Evolutionary conservation across 2,797 vertebrate genomes (phyloP), one percentile per base, ranked within the genome.

Genomic region (Coreius guichenoti): DNA sequence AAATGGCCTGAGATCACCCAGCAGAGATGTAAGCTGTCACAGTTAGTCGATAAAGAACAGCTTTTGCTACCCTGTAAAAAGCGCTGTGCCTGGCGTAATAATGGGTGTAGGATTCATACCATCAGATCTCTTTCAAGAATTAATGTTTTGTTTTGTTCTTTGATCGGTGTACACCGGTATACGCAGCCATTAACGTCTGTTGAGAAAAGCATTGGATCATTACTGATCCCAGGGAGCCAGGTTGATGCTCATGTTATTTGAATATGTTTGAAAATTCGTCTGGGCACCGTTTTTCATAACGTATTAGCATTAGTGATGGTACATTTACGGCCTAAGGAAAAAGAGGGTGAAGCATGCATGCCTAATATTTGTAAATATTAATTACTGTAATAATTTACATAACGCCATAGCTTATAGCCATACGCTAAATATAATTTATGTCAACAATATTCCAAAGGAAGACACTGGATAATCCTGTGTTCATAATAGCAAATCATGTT

Each of bases 321-420:
- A 84, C 89, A 88, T 75, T 91, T 83, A 84, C 51, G 76, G 86
- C 87, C 90, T 36, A 47, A 90, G 86, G 88, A 87, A 75, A 54
- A 80, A 82, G 77, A 73, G 72, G 45, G 54, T 69, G 77, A 92
- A 61, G 26, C 51, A 29, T 73, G 87, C 80, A n/a, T 89, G 89
- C 90, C 90, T 92, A 92, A 93, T 93, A 92, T 93, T 93, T 93
- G 87, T 91, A 91, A 92, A 93, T 92, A 92, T 91, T 91, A 93
- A 94, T 93, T 94, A 93, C 93, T 91, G 89, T 91, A 92, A 92
- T 78, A 58, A 5, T 51, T 93, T 91, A 91, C 83, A 87, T 87
- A 93, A 93, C 16, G 74, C 31, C 49, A 67, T 86, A 84, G 87
- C 91, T 80, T 16, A 8, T 67, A 91, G 90, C 80, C 80, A 84